Conservation (phyloP, 2,797 vertebrate species). For the Oreonectes daqikongensis region DNA sequence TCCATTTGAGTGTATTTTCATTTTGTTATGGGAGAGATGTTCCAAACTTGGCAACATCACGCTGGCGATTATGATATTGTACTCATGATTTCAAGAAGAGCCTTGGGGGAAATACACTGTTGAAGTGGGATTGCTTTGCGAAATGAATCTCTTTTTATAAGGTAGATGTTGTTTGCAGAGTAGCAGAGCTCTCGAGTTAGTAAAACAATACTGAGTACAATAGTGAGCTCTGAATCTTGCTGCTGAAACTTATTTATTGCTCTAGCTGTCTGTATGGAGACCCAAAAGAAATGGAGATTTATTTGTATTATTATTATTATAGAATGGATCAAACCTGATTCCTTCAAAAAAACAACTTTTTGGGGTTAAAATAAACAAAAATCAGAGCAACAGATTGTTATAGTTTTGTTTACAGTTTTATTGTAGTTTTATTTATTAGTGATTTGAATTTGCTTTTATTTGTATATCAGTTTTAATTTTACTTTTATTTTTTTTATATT, state of each 20-base stretch:
- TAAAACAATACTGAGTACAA: neutral
- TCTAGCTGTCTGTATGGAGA: neutral
- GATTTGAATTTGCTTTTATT: too few species aligned
- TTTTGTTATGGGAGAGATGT: neutral
- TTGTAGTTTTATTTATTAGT: too few species aligned
- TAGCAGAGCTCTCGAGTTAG: neutral
- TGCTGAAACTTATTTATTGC: neutral
- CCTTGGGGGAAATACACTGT: constrained; percentile 1
- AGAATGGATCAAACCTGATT: too few species aligned
- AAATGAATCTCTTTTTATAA: neutral
- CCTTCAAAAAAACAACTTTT: too few species aligned
- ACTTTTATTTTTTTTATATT: too few species aligned
- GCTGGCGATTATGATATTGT: neutral
- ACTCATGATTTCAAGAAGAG: constrained; percentile 29
- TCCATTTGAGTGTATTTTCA: constrained; percentile 25
- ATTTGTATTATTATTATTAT: too few species aligned
- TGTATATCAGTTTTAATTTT: too few species aligned
- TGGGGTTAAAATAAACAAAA: too few species aligned
- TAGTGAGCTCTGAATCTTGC: neutral
- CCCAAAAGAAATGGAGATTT: neutral
- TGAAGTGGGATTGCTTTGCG: constrained; percentile 4
- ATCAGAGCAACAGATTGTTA: too few species aligned
- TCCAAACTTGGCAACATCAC: neutral
- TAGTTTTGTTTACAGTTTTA: too few species aligned
- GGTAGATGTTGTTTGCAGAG: constrained; percentile 22